Evolutionary conservation across 1,140 invertebrate species (phyloP).

Genomic region (Heliconius himera): DNA sequence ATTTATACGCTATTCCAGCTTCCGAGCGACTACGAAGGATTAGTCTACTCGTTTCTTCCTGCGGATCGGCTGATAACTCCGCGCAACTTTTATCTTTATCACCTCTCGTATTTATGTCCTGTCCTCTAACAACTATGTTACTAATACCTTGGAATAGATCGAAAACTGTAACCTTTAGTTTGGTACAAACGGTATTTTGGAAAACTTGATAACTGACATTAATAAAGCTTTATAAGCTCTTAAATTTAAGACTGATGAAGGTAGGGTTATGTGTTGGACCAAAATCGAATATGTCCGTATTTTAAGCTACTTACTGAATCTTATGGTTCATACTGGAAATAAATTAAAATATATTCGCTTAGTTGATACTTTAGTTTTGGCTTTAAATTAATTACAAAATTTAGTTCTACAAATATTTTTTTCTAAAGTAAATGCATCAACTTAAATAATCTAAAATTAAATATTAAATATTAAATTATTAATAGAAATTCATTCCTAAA

Average conservation of each 20-base stretch:
- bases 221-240: conserved; percentile 9
- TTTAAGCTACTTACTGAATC: neutral
- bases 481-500: no score
- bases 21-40: conserved; percentile 50
- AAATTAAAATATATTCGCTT: neutral
- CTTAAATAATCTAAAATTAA: no score
- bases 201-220: conserved; percentile 16
- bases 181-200: conserved; percentile 4
- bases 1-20: conserved; percentile 61
- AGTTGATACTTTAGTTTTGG: neutral
- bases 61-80: conserved; percentile 48
- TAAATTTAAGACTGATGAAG: conserved; percentile 10
- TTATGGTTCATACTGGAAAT: neutral
- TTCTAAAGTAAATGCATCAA: no score
- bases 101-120: conserved; percentile 46
- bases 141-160: conserved; percentile 41
- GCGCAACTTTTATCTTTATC: conserved; percentile 50
- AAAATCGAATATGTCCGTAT: neutral
- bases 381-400: no score
- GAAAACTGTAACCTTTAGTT: conserved; percentile 17
- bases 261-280: conserved; percentile 7
- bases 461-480: no score
- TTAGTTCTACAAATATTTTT: no score
- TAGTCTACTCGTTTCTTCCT: conserved; percentile 50
- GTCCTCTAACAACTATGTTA: conserved; percentile 31